Conservation (phyloP, 1,140 invertebrate species). For the Philaenus spumarius region DNA sequence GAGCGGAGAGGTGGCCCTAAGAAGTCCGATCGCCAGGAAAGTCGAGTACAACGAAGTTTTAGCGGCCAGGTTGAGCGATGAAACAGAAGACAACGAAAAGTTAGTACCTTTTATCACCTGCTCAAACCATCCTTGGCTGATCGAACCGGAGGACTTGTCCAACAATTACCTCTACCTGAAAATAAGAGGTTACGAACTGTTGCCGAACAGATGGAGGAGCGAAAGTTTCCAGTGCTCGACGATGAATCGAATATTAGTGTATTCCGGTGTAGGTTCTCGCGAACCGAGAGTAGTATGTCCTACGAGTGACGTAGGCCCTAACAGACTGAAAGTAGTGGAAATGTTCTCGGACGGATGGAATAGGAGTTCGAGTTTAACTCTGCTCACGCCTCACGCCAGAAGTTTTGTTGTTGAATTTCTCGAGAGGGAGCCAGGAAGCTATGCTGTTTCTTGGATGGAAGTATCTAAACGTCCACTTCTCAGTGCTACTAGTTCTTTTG, state of each 20-base stretch:
- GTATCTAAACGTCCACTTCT: conserved; percentile 59
- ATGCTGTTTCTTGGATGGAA: conserved; percentile 69
- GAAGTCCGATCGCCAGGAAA: conserved; percentile 41
- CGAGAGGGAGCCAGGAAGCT: conserved; percentile 57
- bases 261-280: conserved; percentile 47
- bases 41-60: conserved; percentile 36
- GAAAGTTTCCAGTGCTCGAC: conserved; percentile 51
- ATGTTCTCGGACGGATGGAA: conserved; percentile 71
- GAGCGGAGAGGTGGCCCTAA: conserved; percentile 59
- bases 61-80: conserved; percentile 18
- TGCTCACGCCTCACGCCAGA: conserved; percentile 39
- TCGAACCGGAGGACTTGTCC: conserved; percentile 61
- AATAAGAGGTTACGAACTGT: conserved; percentile 55
- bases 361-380: conserved; percentile 21
- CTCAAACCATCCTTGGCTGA: conserved; percentile 68
- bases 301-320: conserved; percentile 34
- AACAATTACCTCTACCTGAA: conserved; percentile 65
- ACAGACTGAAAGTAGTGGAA: conserved; percentile 46
- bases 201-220: conserved; percentile 24
- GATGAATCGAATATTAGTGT: conserved; percentile 64
- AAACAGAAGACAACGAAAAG: conserved; percentile 38
- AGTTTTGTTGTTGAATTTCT: conserved; percentile 64
- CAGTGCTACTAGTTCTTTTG: conserved; percentile 47
- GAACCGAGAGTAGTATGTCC: conserved; percentile 61
- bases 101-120: conserved; percentile 44